Evolutionary conservation across 2,797 vertebrate genomes (phyloP).

Genomic region (Cottoperca gobio): DNA sequence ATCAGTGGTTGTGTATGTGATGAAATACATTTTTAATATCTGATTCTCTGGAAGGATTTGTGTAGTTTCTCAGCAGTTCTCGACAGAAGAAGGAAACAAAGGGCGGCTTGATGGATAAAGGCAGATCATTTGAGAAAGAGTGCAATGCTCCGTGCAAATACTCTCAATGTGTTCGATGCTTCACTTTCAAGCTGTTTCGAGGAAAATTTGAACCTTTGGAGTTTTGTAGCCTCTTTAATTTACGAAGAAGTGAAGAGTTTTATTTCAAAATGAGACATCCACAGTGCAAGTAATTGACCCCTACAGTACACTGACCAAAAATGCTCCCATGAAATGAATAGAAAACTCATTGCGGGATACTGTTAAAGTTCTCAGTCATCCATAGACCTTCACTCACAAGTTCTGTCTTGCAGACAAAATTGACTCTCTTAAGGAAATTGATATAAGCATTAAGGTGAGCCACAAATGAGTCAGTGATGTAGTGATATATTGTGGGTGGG

Average conservation of each 20-base stretch:
- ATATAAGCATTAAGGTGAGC: neutral
- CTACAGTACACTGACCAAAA: slow-evolving; percentile 2
- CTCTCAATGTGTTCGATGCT: slow-evolving; percentile 6
- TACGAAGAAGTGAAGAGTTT: neutral
- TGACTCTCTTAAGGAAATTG: neutral
- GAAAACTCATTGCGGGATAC: neutral
- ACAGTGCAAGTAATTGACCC: neutral
- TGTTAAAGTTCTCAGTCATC: slow-evolving; percentile 19
- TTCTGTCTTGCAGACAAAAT: neutral
- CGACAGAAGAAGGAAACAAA: slow-evolving; percentile 10
- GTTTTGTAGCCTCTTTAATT: slow-evolving; percentile 1
- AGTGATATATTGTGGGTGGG: neutral
- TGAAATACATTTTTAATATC: slow-evolving; percentile 8
- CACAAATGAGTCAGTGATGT: neutral
- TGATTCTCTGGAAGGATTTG: neutral
- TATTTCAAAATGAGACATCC: slow-evolving; percentile 1
- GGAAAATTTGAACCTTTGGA: slow-evolving; percentile 2
- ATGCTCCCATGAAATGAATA: slow-evolving; percentile 5
- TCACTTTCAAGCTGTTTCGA: neutral
- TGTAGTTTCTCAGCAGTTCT: neutral
- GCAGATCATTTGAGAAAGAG: slow-evolving; percentile 17
- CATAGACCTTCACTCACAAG: neutral
- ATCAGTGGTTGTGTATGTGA: slow-evolving; percentile 10
- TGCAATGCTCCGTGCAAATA: slow-evolving; percentile 5
- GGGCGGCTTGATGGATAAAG: slow-evolving; percentile 3